Percentiles rank a stretch among this genome's conserved stretches.
Conservation (phyloP, 2,888 invertebrate species). For the Macaria notata region DNA sequence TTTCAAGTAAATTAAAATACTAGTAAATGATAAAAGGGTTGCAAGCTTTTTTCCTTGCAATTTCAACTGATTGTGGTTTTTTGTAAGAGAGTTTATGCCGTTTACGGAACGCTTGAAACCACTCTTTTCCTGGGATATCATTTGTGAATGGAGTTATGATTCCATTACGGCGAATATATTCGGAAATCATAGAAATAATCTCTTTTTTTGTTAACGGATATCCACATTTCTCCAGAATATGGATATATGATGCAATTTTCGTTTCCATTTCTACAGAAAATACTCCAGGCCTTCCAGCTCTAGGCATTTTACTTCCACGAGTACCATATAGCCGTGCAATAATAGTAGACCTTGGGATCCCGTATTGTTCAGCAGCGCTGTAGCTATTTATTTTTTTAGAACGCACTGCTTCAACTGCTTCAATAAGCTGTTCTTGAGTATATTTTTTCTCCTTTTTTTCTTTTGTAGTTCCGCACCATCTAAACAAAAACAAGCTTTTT, state of each 20-base stretch:
- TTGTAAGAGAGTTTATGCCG: slow-evolving; percentile 18
- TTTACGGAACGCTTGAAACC: slow-evolving; percentile 12
- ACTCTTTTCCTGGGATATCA: slow-evolving; percentile 14
- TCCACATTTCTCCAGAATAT: slow-evolving; percentile 14
- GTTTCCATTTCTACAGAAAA: slow-evolving; percentile 13
- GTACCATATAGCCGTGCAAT: slow-evolving; percentile 11
- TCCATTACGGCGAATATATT: slow-evolving; percentile 6
- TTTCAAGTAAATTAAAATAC: slow-evolving; percentile 12
- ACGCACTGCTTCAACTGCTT: neutral
- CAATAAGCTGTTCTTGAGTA: slow-evolving; percentile 1
- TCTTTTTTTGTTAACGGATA: slow-evolving; percentile 6
- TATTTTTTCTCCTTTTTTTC: slow-evolving; percentile 11
- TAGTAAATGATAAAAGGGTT: slow-evolving; percentile 12
- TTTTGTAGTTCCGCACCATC: slow-evolving; percentile 13
- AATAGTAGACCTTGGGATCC: slow-evolving; percentile 5
- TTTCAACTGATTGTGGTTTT: slow-evolving; percentile 18
- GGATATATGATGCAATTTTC: slow-evolving; percentile 11
- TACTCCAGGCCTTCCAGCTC: slow-evolving; percentile 8
- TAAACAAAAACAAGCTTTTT: slow-evolving; percentile 2
- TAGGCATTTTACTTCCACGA: slow-evolving; percentile 14
- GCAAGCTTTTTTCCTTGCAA: slow-evolving; percentile 8
- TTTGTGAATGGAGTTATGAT: slow-evolving; percentile 2
- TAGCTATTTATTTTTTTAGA: neutral
- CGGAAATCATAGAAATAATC: slow-evolving; percentile 1
- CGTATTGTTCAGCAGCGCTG: neutral